Percentiles rank a stretch among this genome's conserved stretches.
Conservation (phyloP, 1,140 invertebrate species). For the Trichonephila clavata region DNA sequence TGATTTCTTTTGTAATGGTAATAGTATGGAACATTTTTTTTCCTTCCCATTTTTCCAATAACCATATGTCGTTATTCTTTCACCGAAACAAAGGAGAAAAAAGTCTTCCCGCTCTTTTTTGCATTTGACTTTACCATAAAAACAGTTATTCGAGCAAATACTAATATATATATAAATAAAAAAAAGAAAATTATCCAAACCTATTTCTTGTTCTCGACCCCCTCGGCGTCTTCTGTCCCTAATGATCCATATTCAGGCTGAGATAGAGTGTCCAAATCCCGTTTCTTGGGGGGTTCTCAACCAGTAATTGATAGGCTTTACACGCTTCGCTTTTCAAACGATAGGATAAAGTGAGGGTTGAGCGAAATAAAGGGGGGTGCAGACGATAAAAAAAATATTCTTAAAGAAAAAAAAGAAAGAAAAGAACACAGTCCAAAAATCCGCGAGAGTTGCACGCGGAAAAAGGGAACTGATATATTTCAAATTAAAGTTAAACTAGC, state of each 20-base stretch:
- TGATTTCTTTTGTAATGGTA: neutral
- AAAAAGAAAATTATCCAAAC: slow-evolving; percentile 9
- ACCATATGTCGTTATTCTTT: slow-evolving; percentile 11
- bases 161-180: neutral
- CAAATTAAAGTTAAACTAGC: slow-evolving; percentile 77
- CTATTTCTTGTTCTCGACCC: neutral
- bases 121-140: slow-evolving; percentile 12
- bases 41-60: slow-evolving; percentile 22
- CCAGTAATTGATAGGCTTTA: slow-evolving; percentile 75
- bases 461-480: slow-evolving; percentile 70
- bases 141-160: slow-evolving; percentile 29
- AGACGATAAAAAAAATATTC: slow-evolving; percentile 12
- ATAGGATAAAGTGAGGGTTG: slow-evolving; percentile 57
- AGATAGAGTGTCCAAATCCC: slow-evolving; percentile 68
- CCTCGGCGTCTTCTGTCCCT: neutral
- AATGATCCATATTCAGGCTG: slow-evolving; percentile 66
- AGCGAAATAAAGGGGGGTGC: slow-evolving; percentile 15
- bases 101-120: neutral
- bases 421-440: slow-evolving; percentile 36
- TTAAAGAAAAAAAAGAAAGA: slow-evolving; percentile 5
- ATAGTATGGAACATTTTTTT: neutral
- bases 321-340: slow-evolving; percentile 47
- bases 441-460: slow-evolving; percentile 31
- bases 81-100: neutral
- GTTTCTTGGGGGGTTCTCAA: slow-evolving; percentile 25